phyloP scores from a whole-genome alignment of 35 echinoderm and acorn worm species.

The Hemicentrotus pulcherrimus region DNA sequence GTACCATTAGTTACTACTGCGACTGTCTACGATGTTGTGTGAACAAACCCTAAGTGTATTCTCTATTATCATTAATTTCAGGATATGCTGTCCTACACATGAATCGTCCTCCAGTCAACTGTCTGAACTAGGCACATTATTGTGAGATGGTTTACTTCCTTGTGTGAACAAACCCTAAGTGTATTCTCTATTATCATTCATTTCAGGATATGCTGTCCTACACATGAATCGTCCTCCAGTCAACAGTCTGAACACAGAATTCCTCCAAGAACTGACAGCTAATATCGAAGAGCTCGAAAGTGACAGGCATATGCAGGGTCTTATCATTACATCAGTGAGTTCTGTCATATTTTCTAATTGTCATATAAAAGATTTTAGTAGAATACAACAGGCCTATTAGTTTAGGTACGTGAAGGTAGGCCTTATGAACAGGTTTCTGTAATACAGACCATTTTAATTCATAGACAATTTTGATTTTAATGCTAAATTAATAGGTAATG shows the following conservation, averaged over 20 bases:
- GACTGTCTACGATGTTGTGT: not conserved
- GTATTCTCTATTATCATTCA: not conserved
- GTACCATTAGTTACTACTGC: not conserved
- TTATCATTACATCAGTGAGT: constrained; percentile 78
- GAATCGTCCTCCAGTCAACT: constrained; percentile 70
- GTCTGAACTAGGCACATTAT: constrained; percentile 62
- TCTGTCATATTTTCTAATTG: not conserved
- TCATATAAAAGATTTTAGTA: too few relatives aligned
- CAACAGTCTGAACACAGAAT: constrained; percentile 65
- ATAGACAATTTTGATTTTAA: too few relatives aligned
- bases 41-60: not conserved
- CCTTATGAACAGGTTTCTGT: too few relatives aligned
- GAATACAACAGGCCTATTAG: too few relatives aligned
- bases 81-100: constrained; percentile 55
- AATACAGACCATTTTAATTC: too few relatives aligned
- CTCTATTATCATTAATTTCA: constrained; percentile 28
- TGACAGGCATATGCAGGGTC: constrained; percentile 53
- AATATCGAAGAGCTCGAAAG: constrained; percentile 67
- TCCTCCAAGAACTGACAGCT: constrained; percentile 62
- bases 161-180: not conserved
- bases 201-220: constrained; percentile 55
- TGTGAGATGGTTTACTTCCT: not conserved
- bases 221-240: constrained; percentile 66
- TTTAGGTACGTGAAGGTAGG: too few relatives aligned
- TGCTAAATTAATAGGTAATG: too few relatives aligned